Evolutionary conservation across 2,113 vertebrate species (phyloP).

Genomic region (Morone chrysops): DNA sequence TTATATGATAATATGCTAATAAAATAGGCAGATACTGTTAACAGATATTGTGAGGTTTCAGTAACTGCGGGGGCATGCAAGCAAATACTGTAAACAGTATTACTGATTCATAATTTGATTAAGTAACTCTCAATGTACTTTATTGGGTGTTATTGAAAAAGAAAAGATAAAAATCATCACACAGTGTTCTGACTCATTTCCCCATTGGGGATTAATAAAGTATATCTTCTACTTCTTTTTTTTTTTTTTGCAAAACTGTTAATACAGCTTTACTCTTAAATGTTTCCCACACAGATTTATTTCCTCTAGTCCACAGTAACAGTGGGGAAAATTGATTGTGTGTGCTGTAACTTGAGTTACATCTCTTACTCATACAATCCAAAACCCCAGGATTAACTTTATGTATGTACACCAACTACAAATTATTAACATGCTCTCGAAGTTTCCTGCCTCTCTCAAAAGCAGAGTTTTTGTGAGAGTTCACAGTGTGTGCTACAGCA

Average conservation of each 20-base stretch:
- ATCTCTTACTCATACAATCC: neutral
- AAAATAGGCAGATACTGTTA: neutral
- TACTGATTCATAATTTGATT: slow-evolving; percentile 12
- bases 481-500: neutral
- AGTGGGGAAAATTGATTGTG: too few relatives aligned
- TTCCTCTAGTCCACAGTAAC: too few relatives aligned
- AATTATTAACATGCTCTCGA: neutral
- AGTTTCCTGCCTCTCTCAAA: neutral
- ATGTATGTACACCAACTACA: neutral
- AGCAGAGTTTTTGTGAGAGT: neutral
- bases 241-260: too few relatives aligned
- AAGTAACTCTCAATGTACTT: neutral
- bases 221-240: too few relatives aligned
- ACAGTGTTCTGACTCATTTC: too few relatives aligned
- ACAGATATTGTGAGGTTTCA: slow-evolving; percentile 5
- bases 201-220: too few relatives aligned
- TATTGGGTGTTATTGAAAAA: neutral
- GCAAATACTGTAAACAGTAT: neutral
- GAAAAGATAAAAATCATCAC: neutral
- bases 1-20: neutral
- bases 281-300: too few relatives aligned
- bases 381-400: neutral
- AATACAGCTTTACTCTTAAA: too few relatives aligned
- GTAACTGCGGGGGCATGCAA: neutral
- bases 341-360: neutral